Base-by-base conservation (phyloP, 2,797 vertebrate species). In the Gallirallus australis region DNA sequence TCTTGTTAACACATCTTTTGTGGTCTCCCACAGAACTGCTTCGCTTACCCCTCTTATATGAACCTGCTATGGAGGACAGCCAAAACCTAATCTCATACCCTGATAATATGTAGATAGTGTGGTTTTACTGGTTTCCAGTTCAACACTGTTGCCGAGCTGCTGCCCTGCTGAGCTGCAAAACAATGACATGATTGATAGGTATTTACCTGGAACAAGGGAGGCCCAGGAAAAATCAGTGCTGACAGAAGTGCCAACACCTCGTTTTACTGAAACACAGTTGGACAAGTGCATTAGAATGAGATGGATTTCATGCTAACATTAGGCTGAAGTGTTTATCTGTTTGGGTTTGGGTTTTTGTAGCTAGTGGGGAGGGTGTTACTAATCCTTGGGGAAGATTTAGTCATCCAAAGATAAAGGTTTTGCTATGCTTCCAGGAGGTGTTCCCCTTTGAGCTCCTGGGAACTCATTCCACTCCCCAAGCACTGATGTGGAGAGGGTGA, bases 11-110 rank as follows among this genome's bases (percentile, higher is more conserved):
- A 79, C 4, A 86, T 59, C 61, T 81, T 78, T 35, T 56, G 56
- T 65, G 73, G 85, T 70, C 59, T 90, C 59, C 73, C 85, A 69
- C 40, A 59, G 57, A 93, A 91, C 71, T 86, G 63, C 48, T 94
- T 76, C 82, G 28, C 54, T 72, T 95, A 37, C 65, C 39, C 35
- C 5, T 71, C 12, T 90, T 25, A 39, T 2, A 1, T 37, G 35
- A 65, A 35, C 15, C 27, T 65, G 12, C 57, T 40, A 1, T 1
- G 3, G 61, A 80, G 70, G 40, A 19, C 31, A 56, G 37, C 30
- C 0, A 0, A 64, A 81, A 59, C 37, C 13, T 52, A 6, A 7
- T 63, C 47, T 81, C 8, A 4, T 4, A 3, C 9, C 12, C 28
- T 53, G 48, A 54, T 85, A 64, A 60, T 21, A 7, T 6, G 2